Conservation (phyloP, 2,113 vertebrate species). For the Oryzias melastigma region DNA sequence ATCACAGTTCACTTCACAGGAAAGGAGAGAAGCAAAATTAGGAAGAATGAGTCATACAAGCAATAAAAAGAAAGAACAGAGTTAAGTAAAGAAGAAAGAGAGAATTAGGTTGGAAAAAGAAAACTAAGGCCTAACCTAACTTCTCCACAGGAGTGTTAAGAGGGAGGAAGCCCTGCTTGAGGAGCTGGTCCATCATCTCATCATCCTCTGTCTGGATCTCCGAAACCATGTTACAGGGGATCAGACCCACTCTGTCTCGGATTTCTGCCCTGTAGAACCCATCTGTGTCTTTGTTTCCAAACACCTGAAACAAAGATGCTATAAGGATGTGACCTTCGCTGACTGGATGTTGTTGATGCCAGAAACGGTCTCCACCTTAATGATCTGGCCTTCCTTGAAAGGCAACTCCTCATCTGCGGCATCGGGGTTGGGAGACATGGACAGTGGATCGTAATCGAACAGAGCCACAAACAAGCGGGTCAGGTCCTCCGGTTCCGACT, state of each 20-base stretch:
- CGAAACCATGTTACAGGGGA: slow-evolving; percentile 98
- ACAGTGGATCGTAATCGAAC: slow-evolving; percentile 94
- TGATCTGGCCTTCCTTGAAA: slow-evolving; percentile 96
- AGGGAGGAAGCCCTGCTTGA: slow-evolving; percentile 95
- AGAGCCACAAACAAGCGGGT: slow-evolving; percentile 92
- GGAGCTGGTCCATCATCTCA: slow-evolving; percentile 93
- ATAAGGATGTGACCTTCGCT: no score
- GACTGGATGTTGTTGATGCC: not conserved
- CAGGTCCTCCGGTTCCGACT: slow-evolving; percentile 87
- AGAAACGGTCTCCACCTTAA: slow-evolving; percentile 83
- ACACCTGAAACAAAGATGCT: slow-evolving; percentile 78
- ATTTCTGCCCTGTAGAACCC: slow-evolving; percentile 95
- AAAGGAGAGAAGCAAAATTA: slow-evolving; percentile 70
- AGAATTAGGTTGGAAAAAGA: not conserved
- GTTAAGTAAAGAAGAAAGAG: not conserved
- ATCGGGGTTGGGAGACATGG: slow-evolving; percentile 97
- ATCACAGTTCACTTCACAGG: slow-evolving; percentile 81
- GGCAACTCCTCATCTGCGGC: slow-evolving; percentile 94
- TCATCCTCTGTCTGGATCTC: slow-evolving; percentile 96
- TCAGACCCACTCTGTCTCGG: slow-evolving; percentile 86
- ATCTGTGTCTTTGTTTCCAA: slow-evolving; percentile 93
- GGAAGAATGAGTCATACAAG: slow-evolving; percentile 51
- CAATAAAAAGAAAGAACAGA: not conserved
- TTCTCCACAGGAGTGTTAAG: slow-evolving; percentile 94
- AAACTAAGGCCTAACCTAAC: slow-evolving; percentile 76